phyloP scores from a whole-genome alignment of 2,888 invertebrate species.

The Tenthredo distinguenda region DNA sequence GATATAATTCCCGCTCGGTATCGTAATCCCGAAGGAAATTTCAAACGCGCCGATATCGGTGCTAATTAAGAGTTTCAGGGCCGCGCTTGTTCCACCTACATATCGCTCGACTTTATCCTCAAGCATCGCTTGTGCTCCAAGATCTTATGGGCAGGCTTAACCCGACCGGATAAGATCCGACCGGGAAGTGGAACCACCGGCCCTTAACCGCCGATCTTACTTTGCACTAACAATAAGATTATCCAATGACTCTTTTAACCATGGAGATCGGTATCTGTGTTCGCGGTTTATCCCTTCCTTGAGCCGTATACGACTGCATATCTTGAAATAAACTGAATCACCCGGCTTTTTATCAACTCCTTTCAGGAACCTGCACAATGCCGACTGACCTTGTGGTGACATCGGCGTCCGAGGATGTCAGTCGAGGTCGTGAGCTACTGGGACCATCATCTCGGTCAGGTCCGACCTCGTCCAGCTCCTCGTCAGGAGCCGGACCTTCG shows the following conservation, averaged over 20 bases:
- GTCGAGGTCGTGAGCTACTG: conserved; percentile 62
- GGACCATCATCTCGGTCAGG: conserved; percentile 67
- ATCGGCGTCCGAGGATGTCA: conserved; percentile 71
- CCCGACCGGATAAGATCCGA: not conserved
- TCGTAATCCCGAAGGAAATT: conserved; percentile 36
- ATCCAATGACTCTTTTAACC: not conserved
- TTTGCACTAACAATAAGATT: not conserved
- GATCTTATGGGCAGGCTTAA: not conserved
- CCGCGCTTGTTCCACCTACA: not conserved
- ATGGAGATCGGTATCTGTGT: not conserved
- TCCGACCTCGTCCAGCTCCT: conserved; percentile 59
- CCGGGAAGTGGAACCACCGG: not conserved
- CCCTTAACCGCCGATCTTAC: not conserved
- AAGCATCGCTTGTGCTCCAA: not conserved
- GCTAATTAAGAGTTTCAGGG: not conserved
- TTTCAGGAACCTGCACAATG: conserved; percentile 68
- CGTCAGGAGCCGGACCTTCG: conserved; percentile 77
- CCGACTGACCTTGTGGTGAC: conserved; percentile 76
- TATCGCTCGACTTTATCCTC: not conserved
- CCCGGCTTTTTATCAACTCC: not conserved
- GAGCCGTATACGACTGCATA: not conserved
- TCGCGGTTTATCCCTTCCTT: not conserved
- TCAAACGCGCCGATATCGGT: conserved; percentile 20
- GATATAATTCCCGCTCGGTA: conserved; percentile 7
- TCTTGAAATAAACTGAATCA: not conserved